Conservation (phyloP, 1,140 invertebrate genomes). For the Glossosoma conforme region DNA sequence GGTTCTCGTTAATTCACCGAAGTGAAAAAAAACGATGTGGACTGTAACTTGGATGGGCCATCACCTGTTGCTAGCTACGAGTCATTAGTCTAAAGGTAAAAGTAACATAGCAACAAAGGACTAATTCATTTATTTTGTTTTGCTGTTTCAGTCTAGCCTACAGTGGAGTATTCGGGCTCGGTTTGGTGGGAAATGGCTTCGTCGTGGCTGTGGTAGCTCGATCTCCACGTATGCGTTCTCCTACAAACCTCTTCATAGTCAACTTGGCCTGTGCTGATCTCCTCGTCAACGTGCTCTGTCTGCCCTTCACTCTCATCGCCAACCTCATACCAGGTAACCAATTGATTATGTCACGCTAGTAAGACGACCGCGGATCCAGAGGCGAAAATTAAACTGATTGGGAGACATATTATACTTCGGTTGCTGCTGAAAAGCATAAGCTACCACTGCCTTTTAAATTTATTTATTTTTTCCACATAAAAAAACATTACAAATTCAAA, state of each 20-base stretch:
- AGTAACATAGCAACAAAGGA: not conserved
- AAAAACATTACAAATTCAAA: no score
- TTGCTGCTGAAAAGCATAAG: no score
- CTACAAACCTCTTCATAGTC: constrained; percentile 48
- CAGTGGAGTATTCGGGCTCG: constrained; percentile 45
- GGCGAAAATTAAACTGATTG: constrained; percentile 1
- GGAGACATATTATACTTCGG: no score
- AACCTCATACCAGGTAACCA: constrained; percentile 52
- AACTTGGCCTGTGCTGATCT: constrained; percentile 54
- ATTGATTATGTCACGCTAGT: no score
- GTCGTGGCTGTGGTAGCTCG: constrained; percentile 49
- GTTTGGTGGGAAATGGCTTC: constrained; percentile 48
- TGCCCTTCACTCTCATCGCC: constrained; percentile 56
- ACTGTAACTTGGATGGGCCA: no score
- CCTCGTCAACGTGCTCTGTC: constrained; percentile 57
- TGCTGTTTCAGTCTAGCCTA: constrained; percentile 42
- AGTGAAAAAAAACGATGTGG: no score
- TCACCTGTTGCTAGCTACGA: no score
- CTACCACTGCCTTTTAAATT: no score
- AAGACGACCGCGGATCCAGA: no score
- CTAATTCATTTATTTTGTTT: not conserved
- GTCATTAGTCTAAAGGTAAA: no score
- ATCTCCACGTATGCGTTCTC: constrained; percentile 42
- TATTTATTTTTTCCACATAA: no score
- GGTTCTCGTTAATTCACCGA: no score